Evolutionary conservation across 2,888 invertebrate species (phyloP), one percentile per base, ranked within the genome.

Genomic region (Podotricha telesiphe): DNA sequence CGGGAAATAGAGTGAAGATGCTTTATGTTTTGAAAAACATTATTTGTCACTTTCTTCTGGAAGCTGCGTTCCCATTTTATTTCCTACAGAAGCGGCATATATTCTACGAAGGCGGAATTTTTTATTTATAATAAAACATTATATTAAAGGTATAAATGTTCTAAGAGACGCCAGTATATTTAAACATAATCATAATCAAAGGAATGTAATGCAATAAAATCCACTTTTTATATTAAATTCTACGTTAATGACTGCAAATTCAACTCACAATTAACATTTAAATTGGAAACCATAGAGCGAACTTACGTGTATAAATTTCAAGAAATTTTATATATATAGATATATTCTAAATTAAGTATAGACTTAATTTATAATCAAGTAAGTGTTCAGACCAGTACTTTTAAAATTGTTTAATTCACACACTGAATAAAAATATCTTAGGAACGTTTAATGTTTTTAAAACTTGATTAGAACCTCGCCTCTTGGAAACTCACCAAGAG

Each of bases 241-340:
- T 10, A 42, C 53, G 58, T 45, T n/a, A 59, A 59, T 53, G 53
- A 45, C 20, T n/a, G 42, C 22, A 59, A 59, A 59, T 59, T 42
- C 58, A 59, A 59, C 22, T 22, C 15, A 59, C 22, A 22, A 59
- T 59, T 45, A 59, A 45, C 22, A 59, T 59, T 40, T 59, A 45
- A 59, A 59, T 59, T 42, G 15, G n/a, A 40, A 22, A 42, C 20
- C 20, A 22, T 22, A 22, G 8, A 42, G 22, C 20, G 17, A 53
- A 7, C 34, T 42, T 20, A 42, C 15, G 0, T 15, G 3, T 56
- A 15, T 56, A 56, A 19, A 40, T 15, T n/a, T 42, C 5, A 42
- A 22, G 5, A 58, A 42, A 17, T 55, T 55, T 3, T n/a, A n/a
- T n/a, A n/a, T n/a, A n/a, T n/a, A n/a, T n/a, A n/a, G n/a, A n/a